Percentiles rank a stretch among this genome's conserved stretches.
phyloP scores from a whole-genome alignment of 2,797 vertebrate genomes.

The Cheirogaleus major region DNA sequence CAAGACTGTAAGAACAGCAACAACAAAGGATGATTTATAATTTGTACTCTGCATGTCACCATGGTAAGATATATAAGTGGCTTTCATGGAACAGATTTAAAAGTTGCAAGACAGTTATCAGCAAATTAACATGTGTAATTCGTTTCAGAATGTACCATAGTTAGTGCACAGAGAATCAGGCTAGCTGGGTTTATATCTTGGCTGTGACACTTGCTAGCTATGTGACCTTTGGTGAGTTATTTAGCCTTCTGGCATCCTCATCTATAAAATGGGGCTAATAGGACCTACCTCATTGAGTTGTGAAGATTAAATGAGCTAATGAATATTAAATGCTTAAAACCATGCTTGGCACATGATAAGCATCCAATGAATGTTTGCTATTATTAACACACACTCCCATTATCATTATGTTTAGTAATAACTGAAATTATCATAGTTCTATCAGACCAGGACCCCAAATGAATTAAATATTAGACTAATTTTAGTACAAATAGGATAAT shows the following conservation, averaged over 20 bases:
- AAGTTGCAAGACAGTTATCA: constrained; percentile 54
- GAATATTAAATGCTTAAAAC: neutral
- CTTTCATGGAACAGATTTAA: constrained; percentile 42
- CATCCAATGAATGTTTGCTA: neutral
- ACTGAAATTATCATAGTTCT: neutral
- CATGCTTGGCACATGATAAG: neutral
- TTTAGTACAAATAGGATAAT: constrained; percentile 13
- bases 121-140: constrained; percentile 22
- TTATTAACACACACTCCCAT: neutral
- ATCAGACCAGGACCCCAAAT: neutral
- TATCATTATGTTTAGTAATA: neutral
- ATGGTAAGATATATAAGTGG: constrained; percentile 48
- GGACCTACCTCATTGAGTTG: neutral
- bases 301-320: neutral
- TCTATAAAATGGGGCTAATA: constrained; percentile 2
- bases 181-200: neutral
- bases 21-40: constrained; percentile 61
- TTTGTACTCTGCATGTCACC: constrained; percentile 1
- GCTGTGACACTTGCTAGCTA: neutral
- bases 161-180: neutral
- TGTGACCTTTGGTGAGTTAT: neutral
- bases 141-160: neutral
- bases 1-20: constrained; percentile 57
- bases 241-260: neutral
- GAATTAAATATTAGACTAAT: neutral